Conservation (phyloP, 2,113 vertebrate species). For the Tichodroma muraria region DNA sequence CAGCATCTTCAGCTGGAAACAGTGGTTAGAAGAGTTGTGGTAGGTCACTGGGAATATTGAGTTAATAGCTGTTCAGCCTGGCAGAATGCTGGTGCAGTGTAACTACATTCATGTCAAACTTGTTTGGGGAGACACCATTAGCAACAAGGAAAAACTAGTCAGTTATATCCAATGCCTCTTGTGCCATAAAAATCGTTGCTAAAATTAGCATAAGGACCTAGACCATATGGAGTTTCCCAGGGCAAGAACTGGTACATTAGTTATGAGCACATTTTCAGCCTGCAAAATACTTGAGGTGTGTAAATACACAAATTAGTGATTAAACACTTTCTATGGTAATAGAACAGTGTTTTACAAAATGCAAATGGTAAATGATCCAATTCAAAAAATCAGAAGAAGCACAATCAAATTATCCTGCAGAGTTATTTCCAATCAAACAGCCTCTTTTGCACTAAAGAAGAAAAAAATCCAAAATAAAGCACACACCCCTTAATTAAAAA, state of each 20-base stretch:
- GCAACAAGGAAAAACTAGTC: neutral
- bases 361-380: neutral
- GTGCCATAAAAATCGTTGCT: neutral
- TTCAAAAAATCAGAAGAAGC: neutral
- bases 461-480: neutral
- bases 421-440: neutral
- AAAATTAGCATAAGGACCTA: neutral
- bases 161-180: neutral
- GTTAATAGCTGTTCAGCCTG: neutral
- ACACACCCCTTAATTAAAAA: neutral
- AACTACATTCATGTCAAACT: neutral
- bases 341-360: neutral
- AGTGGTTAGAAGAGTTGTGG: neutral
- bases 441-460: neutral
- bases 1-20: slow-evolving; percentile 31
- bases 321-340: neutral
- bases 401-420: neutral
- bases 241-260: neutral
- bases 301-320: neutral
- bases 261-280: neutral
- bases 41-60: neutral
- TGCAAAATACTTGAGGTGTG: neutral
- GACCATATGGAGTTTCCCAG: neutral
- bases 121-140: neutral
- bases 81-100: neutral